These are phyloP conservation scores for Notolabrus celidotus DNA, from an alignment of 2,797 vertebrate genomes.

Conservation along the genomic window DNA sequence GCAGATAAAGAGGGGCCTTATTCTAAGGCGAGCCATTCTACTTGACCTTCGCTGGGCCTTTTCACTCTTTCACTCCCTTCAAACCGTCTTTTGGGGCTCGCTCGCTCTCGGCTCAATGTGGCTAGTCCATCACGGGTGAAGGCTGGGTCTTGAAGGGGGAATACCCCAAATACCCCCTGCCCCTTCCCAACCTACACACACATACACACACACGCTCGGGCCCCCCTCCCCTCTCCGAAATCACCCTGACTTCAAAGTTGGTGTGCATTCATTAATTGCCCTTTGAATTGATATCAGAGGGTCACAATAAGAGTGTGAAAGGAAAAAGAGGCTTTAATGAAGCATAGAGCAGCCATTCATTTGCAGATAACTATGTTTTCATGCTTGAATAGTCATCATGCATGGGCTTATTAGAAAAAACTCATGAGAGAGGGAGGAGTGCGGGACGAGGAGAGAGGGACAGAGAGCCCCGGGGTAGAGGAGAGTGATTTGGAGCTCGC, in stretches of 20 bases:
- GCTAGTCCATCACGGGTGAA: constrained; percentile 92
- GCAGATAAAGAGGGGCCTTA: constrained; percentile 96
- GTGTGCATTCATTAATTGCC: constrained; percentile 99
- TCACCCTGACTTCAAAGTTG: constrained; percentile 96
- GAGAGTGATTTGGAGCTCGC: constrained; percentile 83
- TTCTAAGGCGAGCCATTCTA: constrained; percentile 96
- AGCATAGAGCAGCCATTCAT: constrained; percentile 98
- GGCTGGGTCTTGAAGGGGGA: constrained; percentile 72
- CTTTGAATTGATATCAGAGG: constrained; percentile 99
- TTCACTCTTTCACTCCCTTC: constrained; percentile 95
- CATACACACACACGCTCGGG: constrained; percentile 12
- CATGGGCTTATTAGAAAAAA: constrained; percentile 82
- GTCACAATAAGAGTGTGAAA: constrained; percentile 98
- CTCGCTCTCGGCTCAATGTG: constrained; percentile 88
- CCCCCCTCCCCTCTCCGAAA: constrained; percentile 77
- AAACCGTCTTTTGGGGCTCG: constrained; percentile 93
- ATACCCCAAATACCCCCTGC: constrained; percentile 69
- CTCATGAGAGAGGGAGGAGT: constrained; percentile 80
- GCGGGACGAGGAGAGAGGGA: constrained; percentile 45
- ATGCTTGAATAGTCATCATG: constrained; percentile 91
- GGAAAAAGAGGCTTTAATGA: constrained; percentile 98
- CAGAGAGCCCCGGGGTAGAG: constrained; percentile 68
- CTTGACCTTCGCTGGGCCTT: constrained; percentile 98
- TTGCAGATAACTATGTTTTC: constrained; percentile 98
- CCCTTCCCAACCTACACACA: constrained; percentile 15